Percentiles rank a stretch among this genome's conserved stretches.
Conservation (phyloP, 2,113 vertebrate species). For the Colaptes auratus region DNA sequence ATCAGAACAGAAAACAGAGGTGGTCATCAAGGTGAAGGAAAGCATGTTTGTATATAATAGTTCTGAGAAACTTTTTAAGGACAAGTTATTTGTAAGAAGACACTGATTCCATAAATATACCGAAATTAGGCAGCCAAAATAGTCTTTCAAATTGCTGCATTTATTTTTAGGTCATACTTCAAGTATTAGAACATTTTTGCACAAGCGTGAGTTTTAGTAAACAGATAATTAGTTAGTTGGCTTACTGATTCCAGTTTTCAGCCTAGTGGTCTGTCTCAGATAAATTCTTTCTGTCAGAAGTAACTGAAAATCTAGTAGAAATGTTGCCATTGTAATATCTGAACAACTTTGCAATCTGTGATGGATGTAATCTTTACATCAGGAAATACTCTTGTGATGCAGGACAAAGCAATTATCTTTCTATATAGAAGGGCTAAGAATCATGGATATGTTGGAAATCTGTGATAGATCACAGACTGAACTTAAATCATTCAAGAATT, state of each 20-base stretch:
- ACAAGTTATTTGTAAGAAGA: neutral
- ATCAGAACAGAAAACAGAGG: neutral
- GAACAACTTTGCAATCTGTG: constrained; percentile 6
- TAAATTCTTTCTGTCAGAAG: neutral
- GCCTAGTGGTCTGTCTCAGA: neutral
- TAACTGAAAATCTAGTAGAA: neutral
- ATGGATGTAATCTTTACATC: constrained; percentile 17
- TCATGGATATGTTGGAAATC: neutral
- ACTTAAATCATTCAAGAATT: neutral
- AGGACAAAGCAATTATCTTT: constrained; percentile 42
- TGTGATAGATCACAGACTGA: neutral
- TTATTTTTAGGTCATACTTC: neutral
- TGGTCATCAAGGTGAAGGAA: neutral
- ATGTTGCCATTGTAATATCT: neutral
- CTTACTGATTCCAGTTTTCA: neutral
- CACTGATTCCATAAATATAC: neutral
- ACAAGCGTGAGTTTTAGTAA: neutral
- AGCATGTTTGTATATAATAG: neutral
- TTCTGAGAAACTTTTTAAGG: neutral
- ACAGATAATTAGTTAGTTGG: neutral
- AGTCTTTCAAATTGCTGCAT: neutral
- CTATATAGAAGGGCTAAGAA: neutral
- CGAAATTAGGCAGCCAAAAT: neutral
- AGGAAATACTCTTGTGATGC: constrained; percentile 15
- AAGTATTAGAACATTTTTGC: neutral